Base-by-base conservation (phyloP, 2,888 invertebrate species). In the Celastrina argiolus region DNA sequence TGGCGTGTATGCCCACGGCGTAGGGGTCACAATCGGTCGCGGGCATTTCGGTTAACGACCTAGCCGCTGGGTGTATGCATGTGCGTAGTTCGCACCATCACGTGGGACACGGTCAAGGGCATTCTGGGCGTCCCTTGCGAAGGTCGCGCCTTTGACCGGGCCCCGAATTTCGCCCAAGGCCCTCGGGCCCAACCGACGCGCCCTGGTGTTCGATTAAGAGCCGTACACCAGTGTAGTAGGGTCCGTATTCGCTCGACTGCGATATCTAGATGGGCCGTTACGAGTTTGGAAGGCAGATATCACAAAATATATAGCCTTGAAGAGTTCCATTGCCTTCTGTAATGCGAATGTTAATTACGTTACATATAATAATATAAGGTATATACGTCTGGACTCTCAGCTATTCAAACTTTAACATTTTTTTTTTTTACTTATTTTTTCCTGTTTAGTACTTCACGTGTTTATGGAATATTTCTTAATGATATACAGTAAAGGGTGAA, bases 101-200 rank as follows among this genome's bases (percentile, higher is more conserved):
- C 73, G 75, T 75, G 75, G 77, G 74, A 67, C 72, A 34, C 72
- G 76, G 76, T 78, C 78, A 78, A 78, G 78, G 78, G 74, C 77
- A 69, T 67, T 58, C 64, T 74, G 75, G 69, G 72, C 70, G 72
- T 63, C 68, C 72, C 68, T 72, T 67, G 67, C 66, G 75, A 78
- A 78, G 78, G 78, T 78, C 76, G 73, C 71, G 73, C 67, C 73
- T 72, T 72, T 72, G 75, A 75, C 76, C 74, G 73, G 70, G 69
- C 70, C 71, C 70, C 71, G 69, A 74, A 74, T 71, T 72, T 73
- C 66, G 73, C 72, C 66, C 71, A 73, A 72, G 73, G 68, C 70
- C 51, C 51, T 22, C 12, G 1, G 51, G 22, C 22, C 22, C 26
- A 51, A 22, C 22, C 6, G 22, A 26, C 51, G 51, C 12, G 1